These are phyloP conservation scores for Andrena camellia DNA, from an alignment of 2,888 invertebrate species.

Conservation along the genomic window DNA sequence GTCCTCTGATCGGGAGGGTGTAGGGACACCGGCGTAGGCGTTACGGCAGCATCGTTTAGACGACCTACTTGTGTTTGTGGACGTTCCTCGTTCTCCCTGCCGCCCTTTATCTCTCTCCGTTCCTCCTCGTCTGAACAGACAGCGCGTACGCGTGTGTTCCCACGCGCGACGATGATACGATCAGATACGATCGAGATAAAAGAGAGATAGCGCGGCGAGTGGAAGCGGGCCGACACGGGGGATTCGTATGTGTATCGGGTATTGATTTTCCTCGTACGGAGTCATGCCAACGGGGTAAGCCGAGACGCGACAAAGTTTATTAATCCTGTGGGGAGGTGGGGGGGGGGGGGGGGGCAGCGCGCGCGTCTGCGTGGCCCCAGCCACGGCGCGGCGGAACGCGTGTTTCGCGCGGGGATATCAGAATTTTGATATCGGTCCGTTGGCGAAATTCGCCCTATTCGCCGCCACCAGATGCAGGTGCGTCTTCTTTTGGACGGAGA, in stretches of 20 bases:
- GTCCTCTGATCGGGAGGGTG: slow-evolving; percentile 27
- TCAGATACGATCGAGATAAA: slow-evolving; percentile 80
- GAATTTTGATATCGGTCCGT: slow-evolving; percentile 1
- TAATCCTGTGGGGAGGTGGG: slow-evolving; percentile 61
- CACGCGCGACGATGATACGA: slow-evolving; percentile 61
- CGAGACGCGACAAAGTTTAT: slow-evolving; percentile 76
- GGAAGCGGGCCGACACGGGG: slow-evolving; percentile 73
- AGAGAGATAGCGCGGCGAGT: slow-evolving; percentile 78
- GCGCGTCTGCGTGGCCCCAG: slow-evolving; percentile 66
- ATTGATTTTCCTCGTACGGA: slow-evolving; percentile 79
- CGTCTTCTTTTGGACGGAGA: neutral
- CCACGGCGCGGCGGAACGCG: slow-evolving; percentile 33
- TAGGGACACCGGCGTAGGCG: slow-evolving; percentile 46
- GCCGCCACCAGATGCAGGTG: neutral
- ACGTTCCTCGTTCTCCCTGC: slow-evolving; percentile 27
- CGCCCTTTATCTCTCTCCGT: neutral
- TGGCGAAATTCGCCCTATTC: neutral
- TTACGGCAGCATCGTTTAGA: slow-evolving; percentile 38
- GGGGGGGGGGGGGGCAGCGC: slow-evolving; percentile 34
- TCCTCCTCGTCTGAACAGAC: slow-evolving; percentile 41
- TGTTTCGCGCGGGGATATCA: slow-evolving; percentile 16
- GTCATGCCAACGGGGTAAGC: slow-evolving; percentile 72
- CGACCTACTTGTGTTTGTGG: slow-evolving; percentile 54
- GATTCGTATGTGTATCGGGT: slow-evolving; percentile 78
- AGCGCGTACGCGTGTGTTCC: slow-evolving; percentile 42